Evolutionary conservation across 2,888 invertebrate species (phyloP).

Genomic region (Folsomia candida): DNA sequence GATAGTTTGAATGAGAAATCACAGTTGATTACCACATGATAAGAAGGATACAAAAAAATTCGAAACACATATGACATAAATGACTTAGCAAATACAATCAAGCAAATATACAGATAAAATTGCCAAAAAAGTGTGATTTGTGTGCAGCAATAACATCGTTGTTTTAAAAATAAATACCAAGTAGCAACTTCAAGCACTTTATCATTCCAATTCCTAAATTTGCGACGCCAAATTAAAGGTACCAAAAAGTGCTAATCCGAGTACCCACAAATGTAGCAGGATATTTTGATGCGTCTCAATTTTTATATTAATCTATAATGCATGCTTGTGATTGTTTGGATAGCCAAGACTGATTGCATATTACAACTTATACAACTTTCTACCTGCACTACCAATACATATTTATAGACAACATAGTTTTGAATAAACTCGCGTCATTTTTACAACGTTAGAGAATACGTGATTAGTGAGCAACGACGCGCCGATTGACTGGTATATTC

Average conservation of each 20-base stretch:
- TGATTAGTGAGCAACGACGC: not conserved
- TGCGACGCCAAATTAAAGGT: not conserved
- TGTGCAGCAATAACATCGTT: not conserved
- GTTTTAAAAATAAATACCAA: not conserved
- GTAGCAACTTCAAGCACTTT: not conserved
- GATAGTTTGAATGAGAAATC: constrained; percentile 16
- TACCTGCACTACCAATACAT: not conserved
- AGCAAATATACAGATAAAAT: too few relatives aligned
- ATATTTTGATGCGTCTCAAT: not conserved
- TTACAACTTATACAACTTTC: not conserved
- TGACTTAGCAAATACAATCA: not conserved
- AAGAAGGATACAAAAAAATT: constrained; percentile 14
- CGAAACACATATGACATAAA: constrained; percentile 1
- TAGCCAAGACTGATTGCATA: constrained; percentile 12
- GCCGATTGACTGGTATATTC: too few relatives aligned
- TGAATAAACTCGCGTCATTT: too few relatives aligned
- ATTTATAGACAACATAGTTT: not conserved
- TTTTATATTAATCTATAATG: not conserved
- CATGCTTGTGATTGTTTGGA: not conserved
- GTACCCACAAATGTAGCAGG: too few relatives aligned
- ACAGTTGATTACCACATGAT: constrained; percentile 19
- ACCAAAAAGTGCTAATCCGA: not conserved
- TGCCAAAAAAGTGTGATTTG: not conserved
- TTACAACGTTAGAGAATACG: too few relatives aligned
- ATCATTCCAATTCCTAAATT: not conserved